Conservation (phyloP, 2,797 vertebrate genomes). For the Sphenodon punctatus region DNA sequence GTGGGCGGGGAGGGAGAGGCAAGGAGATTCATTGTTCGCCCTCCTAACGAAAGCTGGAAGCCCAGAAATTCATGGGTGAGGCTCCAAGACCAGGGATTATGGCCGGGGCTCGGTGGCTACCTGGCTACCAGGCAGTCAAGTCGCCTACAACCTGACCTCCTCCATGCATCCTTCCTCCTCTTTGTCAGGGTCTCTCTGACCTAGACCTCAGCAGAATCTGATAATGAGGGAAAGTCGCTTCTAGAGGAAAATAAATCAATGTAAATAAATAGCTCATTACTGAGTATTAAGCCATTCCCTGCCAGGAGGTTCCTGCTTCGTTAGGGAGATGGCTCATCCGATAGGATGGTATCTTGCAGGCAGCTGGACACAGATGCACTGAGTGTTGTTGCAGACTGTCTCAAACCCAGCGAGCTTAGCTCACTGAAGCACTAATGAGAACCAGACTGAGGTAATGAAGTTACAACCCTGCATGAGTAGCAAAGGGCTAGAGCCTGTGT, state of each 20-base stretch:
- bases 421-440: slow-evolving; percentile 81
- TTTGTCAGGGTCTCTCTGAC: neutral
- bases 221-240: slow-evolving; percentile 17
- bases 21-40: neutral
- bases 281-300: slow-evolving; percentile 36
- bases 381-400: slow-evolving; percentile 63
- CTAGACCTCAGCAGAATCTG: neutral
- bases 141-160: too few species aligned
- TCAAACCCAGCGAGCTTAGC: slow-evolving; percentile 74
- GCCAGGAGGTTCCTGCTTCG: slow-evolving; percentile 21
- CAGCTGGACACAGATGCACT: slow-evolving; percentile 51
- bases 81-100: too few species aligned
- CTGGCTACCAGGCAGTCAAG: neutral
- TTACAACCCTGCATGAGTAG: slow-evolving; percentile 69
- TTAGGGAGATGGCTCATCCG: slow-evolving; percentile 44
- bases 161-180: too few species aligned
- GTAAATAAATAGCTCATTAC: slow-evolving; percentile 58
- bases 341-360: slow-evolving; percentile 26
- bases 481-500: slow-evolving; percentile 19
- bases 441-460: slow-evolving; percentile 71
- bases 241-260: slow-evolving; percentile 41
- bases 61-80: neutral
- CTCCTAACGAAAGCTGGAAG: neutral
- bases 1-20: neutral
- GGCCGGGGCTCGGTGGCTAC: neutral